A percentile compares a stretch with the other conserved stretches of the same genome.
Conservation (phyloP, 1,140 invertebrate genomes). For the Macrostomum lignano region DNA sequence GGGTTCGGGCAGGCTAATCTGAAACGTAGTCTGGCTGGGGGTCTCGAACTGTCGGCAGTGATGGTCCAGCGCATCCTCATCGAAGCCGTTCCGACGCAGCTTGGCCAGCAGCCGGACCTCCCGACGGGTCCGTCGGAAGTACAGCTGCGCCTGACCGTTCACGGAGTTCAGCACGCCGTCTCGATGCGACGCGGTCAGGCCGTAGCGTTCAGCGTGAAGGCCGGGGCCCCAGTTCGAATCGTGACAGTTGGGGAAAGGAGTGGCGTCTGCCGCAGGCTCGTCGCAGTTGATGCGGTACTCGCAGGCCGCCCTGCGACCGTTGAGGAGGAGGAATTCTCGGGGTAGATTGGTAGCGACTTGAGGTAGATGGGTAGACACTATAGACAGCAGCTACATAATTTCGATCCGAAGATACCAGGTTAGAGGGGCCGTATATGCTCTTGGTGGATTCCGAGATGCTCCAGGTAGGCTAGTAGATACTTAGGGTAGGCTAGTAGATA, state of each 20-base stretch:
- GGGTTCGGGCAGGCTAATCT: conserved; percentile 1
- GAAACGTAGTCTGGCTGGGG: conserved; percentile 1
- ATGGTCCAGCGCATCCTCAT: conserved; percentile 2
- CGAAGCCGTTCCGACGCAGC: conserved; percentile 1
- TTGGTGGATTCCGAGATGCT: no score
- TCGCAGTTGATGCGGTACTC: conserved; percentile 26
- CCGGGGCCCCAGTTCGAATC: conserved; percentile 27
- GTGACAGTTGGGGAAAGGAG: conserved; percentile 20
- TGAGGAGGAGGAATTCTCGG: no score
- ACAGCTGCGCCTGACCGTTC: neutral
- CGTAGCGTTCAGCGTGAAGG: neutral
- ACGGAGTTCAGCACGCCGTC: conserved; percentile 4
- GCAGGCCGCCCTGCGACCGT: conserved; percentile 21
- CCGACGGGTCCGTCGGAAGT: neutral
- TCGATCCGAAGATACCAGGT: no score
- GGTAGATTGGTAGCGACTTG: no score
- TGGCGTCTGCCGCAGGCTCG: conserved; percentile 12
- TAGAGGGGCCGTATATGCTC: no score
- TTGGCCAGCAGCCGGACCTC: conserved; percentile 4
- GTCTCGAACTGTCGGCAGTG: neutral
- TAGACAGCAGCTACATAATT: no score
- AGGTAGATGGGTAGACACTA: no score
- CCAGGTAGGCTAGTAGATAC: no score
- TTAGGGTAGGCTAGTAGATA: no score
- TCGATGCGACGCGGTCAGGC: neutral